Evolutionary conservation across 35 echinoderm and acorn worm genomes (phyloP), one percentile per base, ranked within the genome.

Genomic region (Heliocidaris tuberculata): DNA sequence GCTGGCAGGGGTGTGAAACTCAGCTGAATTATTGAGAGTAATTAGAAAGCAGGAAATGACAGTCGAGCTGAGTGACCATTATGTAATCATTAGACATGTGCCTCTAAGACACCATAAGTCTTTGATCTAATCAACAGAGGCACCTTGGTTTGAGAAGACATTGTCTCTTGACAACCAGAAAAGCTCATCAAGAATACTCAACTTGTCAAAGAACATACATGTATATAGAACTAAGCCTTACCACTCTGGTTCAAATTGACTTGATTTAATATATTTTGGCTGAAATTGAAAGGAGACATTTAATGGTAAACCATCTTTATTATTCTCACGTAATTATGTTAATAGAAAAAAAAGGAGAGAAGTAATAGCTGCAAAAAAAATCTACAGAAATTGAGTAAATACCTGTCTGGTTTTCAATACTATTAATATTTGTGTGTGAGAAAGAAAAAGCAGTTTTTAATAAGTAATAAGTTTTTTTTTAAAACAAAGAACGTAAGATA

Each of bases 41-140:
- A 89, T 89, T 89, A 89, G 87, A 89, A 47, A 89, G 31, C 87
- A 89, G 87, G 87, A 89, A 89, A 89, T 89, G 47, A 89, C 19
- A 47, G 47, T 16, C 87, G 27, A 78, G 65, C 65, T 78, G 65
- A 78, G 27, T 78, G 65, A 78, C 65, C 65, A 78, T 78, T 78
- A 78, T 78, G 65, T 78, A 78, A 78, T 27, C 65, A 78, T 78
- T 27, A 78, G 27, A 78, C 65, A 56, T 56, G 52, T 78, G 65
- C 65, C 65, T 78, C 65, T 78, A 78, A 7, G 65, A n/a, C 65
- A 56, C 52, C 52, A 56, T 13, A 1, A 56, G 52, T 78, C 65
- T n/a, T 78, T 78, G 65, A 78, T 78, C 65, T 78, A 78, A 78
- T 78, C 65, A n/a, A 8, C 65, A 78, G 65, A 78, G 65, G 7